A percentile compares a stretch with the other conserved stretches of the same genome.
phyloP scores from a whole-genome alignment of 2,113 vertebrate species.

The Rhegmatorhina hoffmannsi region DNA sequence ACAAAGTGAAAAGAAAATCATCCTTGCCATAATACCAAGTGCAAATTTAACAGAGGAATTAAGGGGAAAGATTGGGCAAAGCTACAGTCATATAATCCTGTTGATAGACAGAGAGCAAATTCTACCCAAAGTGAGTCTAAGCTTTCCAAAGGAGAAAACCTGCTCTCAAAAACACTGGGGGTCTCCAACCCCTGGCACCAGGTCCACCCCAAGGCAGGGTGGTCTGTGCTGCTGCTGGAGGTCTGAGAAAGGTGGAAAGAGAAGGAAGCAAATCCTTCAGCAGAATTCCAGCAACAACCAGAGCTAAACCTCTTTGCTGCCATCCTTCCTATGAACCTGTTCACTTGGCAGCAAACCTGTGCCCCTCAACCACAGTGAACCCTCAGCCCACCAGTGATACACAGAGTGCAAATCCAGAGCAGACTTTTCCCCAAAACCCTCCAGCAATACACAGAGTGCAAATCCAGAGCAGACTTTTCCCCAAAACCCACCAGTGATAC shows the following conservation, averaged over 20 bases:
- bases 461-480: no score
- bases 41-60: neutral
- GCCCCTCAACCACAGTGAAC: neutral
- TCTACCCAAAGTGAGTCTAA: neutral
- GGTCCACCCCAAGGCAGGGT: neutral
- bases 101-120: rapidly evolving
- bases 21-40: neutral
- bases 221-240: neutral
- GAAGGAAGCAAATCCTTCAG: neutral
- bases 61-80: neutral
- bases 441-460: no score
- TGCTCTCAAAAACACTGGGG: no score
- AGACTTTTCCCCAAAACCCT: no score
- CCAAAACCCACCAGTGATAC: no score
- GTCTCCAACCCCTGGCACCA: neutral
- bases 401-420: neutral
- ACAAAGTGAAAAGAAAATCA: neutral
- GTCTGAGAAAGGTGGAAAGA: neutral
- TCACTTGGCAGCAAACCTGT: neutral
- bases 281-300: rapidly evolving
- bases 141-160: neutral
- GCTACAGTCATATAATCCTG: rapidly evolving
- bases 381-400: rapidly evolving
- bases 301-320: no score
- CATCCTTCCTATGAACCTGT: neutral